Conservation (phyloP, 1,140 invertebrate genomes). For the Hydropsyche tenuis region DNA sequence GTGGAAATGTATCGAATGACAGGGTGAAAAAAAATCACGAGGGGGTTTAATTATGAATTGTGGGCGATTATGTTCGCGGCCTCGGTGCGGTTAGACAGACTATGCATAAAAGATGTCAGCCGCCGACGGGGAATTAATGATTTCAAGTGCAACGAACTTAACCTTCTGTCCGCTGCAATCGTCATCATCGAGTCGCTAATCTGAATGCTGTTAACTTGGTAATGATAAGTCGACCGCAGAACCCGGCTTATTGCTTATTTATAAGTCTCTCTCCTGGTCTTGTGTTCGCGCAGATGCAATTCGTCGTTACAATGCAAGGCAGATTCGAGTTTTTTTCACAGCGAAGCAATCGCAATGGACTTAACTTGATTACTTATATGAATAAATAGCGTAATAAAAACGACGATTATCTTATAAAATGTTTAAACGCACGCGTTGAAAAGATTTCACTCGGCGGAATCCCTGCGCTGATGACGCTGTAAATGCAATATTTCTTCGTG, state of each 20-base stretch:
- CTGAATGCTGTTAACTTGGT: conserved; percentile 48
- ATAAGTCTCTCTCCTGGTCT: conserved; percentile 36
- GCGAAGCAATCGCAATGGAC: too few species aligned
- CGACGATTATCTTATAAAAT: too few species aligned
- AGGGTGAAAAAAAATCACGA: not conserved
- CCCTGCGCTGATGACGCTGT: too few species aligned
- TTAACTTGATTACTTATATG: too few species aligned
- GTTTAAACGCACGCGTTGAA: too few species aligned
- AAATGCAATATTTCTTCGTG: too few species aligned
- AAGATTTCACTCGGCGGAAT: too few species aligned
- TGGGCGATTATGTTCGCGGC: too few species aligned
- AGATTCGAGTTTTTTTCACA: not conserved
- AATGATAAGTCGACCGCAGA: conserved; percentile 45
- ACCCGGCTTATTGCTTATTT: conserved; percentile 47
- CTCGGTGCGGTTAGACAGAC: conserved; percentile 5
- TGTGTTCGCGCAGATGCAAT: not conserved
- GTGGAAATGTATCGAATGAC: conserved; percentile 23
- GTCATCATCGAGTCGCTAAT: conserved; percentile 43
- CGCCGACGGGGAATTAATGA: conserved; percentile 11
- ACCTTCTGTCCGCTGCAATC: conserved; percentile 43
- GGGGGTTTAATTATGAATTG: conserved; percentile 28
- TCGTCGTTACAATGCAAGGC: conserved; percentile 23
- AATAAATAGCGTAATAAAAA: too few species aligned
- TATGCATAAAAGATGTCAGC: conserved; percentile 24
- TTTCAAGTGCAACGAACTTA: conserved; percentile 48